Conservation (phyloP, 92 coral and sea anemone species). For the Porites evermanni region DNA sequence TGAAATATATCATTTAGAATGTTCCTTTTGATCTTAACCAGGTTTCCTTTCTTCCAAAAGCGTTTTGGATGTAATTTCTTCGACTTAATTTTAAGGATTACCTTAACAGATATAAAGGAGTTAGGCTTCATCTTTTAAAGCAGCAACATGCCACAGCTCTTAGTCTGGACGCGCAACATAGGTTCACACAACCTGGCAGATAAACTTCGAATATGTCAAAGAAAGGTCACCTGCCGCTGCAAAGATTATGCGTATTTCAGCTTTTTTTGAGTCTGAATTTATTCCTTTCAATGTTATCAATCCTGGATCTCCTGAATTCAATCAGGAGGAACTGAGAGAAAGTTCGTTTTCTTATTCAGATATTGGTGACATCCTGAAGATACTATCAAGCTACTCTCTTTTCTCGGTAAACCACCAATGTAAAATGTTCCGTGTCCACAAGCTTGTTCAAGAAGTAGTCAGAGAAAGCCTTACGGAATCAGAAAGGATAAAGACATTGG, state of each 20-base stretch:
- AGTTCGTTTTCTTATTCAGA: background rate
- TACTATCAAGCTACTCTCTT: background rate
- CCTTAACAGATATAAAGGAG: background rate
- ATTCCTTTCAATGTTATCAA: background rate
- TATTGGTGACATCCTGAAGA: background rate
- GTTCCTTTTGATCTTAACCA: too few species aligned
- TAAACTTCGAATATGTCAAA: conserved; percentile 46
- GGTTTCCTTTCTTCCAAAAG: too few species aligned
- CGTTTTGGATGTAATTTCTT: too few species aligned
- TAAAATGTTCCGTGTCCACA: background rate
- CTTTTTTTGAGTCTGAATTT: background rate
- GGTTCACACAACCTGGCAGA: conserved; percentile 52
- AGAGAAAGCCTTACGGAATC: background rate
- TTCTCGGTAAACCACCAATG: background rate
- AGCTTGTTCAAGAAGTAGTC: conserved; percentile 21
- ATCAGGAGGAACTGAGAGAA: conserved; percentile 3
- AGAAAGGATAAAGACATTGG: background rate
- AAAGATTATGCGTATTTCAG: background rate
- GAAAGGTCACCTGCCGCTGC: background rate
- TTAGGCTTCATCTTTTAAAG: background rate
- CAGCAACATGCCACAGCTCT: conserved; percentile 1
- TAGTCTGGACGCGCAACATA: conserved; percentile 29
- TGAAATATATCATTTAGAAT: too few species aligned
- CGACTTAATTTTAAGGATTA: background rate
- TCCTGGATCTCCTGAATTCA: background rate